phyloP scores from a whole-genome alignment of 2,113 vertebrate species.

The Muntiacus reevesi region DNA sequence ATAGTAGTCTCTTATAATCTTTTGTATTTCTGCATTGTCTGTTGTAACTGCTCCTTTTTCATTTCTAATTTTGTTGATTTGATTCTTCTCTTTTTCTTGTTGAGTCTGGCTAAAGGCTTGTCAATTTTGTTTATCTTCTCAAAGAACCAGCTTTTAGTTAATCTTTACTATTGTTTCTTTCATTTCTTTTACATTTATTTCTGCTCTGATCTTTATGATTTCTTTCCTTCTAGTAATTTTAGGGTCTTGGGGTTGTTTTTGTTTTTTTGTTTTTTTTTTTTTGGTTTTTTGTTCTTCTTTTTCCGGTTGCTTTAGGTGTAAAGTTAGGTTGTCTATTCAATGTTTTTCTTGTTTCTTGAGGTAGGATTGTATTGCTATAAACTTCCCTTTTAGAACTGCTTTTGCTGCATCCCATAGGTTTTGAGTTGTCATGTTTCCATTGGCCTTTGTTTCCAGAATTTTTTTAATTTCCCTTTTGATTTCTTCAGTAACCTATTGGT shows the following conservation, averaged over 20 bases:
- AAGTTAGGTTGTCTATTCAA: not conserved
- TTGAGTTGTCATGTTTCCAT: not conserved
- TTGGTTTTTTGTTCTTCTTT: not conserved
- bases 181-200: not conserved
- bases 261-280: not conserved
- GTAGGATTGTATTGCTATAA: not conserved
- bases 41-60: not conserved
- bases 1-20: not conserved
- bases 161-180: not conserved
- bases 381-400: not conserved
- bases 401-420: not conserved
- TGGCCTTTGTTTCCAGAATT: not conserved
- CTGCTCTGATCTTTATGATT: not conserved
- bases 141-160: not conserved
- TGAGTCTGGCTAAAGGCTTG: not conserved
- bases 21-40: not conserved
- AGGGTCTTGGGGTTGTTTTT: not conserved
- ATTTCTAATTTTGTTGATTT: not conserved
- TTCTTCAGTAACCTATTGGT: not conserved
- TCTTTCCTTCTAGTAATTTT: not conserved
- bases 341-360: not conserved
- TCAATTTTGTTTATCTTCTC: not conserved
- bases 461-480: not conserved
- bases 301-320: not conserved
- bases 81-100: not conserved